Evolutionary conservation across 2,113 vertebrate genomes (phyloP).

Genomic region (Muntiacus reevesi): DNA sequence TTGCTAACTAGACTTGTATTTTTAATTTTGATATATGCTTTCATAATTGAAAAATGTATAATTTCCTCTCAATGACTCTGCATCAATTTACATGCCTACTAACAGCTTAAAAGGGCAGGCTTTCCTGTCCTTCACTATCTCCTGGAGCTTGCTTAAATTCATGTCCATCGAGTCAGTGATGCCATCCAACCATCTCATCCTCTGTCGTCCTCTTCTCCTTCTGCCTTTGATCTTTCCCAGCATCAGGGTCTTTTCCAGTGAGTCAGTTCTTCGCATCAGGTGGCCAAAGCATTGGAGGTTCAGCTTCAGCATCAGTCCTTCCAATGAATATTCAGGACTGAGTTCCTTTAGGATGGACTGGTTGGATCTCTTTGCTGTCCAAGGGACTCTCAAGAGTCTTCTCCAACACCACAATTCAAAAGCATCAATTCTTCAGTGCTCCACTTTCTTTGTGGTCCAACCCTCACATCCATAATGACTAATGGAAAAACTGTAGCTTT

Average conservation of each 20-base stretch:
- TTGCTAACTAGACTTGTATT: neutral
- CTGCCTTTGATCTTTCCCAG: neutral
- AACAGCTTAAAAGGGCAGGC: neutral
- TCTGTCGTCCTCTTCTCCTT: neutral
- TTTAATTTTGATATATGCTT: neutral
- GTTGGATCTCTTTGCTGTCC: neutral
- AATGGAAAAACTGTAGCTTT: neutral
- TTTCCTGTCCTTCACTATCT: neutral
- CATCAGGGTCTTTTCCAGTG: neutral
- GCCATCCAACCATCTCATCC: neutral
- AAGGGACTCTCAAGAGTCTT: neutral
- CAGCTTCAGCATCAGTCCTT: neutral
- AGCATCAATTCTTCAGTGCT: neutral
- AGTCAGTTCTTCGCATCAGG: neutral
- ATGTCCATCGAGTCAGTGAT: neutral
- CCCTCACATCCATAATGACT: neutral
- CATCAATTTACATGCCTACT: neutral
- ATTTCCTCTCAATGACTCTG: neutral
- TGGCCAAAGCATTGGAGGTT: neutral
- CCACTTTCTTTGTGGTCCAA: neutral
- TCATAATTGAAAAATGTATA: neutral
- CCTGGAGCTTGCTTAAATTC: neutral
- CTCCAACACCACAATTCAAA: neutral
- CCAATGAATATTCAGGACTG: neutral
- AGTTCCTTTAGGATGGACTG: neutral